Evolutionary conservation across 2,888 invertebrate genomes (phyloP).

Genomic region (Melipona beecheii): DNA sequence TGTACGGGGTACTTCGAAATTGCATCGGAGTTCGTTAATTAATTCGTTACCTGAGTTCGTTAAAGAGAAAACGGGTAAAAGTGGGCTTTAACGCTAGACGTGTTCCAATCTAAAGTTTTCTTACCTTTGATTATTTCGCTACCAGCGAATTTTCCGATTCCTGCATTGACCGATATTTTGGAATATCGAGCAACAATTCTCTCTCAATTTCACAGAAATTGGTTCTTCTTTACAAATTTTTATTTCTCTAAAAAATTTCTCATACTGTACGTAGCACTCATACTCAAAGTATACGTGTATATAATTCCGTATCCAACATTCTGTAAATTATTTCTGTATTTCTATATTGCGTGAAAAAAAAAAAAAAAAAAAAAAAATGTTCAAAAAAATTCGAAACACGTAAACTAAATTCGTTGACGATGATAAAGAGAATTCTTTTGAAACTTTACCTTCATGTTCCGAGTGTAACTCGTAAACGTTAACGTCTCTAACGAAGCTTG

Average conservation of each 20-base stretch:
- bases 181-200: neutral
- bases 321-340: neutral
- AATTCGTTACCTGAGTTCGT: constrained; percentile 18
- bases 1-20: constrained; percentile 15
- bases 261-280: too few species aligned
- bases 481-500: constrained; percentile 4
- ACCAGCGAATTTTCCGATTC: neutral
- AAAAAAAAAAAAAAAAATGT: neutral
- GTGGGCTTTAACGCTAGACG: neutral
- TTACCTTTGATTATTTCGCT: neutral
- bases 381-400: too few species aligned
- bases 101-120: neutral
- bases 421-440: neutral
- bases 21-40: constrained; percentile 15
- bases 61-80: constrained; percentile 8
- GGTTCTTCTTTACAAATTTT: neutral
- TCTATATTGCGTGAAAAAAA: too few species aligned
- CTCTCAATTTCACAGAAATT: too few species aligned
- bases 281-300: too few species aligned
- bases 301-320: neutral
- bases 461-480: neutral
- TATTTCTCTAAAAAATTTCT: too few species aligned
- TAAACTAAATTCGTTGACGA: too few species aligned
- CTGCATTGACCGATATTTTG: neutral
- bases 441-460: neutral